phyloP scores from a whole-genome alignment of 1,140 invertebrate genomes.

The Drosophila eugracilis region DNA sequence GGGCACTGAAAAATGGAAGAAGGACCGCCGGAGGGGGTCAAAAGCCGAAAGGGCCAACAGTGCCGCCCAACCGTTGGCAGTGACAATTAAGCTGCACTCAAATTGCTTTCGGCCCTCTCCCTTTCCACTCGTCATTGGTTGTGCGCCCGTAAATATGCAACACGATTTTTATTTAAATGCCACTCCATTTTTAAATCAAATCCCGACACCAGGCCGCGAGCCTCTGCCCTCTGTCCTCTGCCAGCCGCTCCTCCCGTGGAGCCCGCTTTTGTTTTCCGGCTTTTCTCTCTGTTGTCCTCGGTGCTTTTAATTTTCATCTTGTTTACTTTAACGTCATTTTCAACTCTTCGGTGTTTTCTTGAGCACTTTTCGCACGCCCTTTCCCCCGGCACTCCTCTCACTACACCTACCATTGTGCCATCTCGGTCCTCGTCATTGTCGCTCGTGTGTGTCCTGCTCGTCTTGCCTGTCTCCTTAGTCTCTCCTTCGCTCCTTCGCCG shows the following conservation, averaged over 20 bases:
- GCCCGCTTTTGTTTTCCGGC: slow-evolving; percentile 19
- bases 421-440: slow-evolving; percentile 49
- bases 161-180: slow-evolving; percentile 83
- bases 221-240: background rate
- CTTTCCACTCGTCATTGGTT: slow-evolving; percentile 9
- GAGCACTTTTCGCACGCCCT: slow-evolving; percentile 72
- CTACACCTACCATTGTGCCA: slow-evolving; percentile 29
- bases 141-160: slow-evolving; percentile 73
- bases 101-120: slow-evolving; percentile 58
- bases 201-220: slow-evolving; percentile 60
- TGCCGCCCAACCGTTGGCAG: slow-evolving; percentile 14
- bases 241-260: background rate
- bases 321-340: slow-evolving; percentile 84
- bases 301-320: slow-evolving; percentile 83
- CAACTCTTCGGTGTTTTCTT: slow-evolving; percentile 83
- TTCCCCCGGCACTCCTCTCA: slow-evolving; percentile 29
- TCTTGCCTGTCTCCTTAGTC: slow-evolving; percentile 44
- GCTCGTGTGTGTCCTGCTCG: slow-evolving; percentile 64
- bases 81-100: slow-evolving; percentile 81
- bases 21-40: background rate
- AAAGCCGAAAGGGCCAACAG: slow-evolving; percentile 3
- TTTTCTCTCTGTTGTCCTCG: slow-evolving; percentile 21
- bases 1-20: slow-evolving; percentile 18
- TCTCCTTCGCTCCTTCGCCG: slow-evolving; percentile 10
- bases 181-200: slow-evolving; percentile 83